Percentiles rank a stretch among this genome's conserved stretches.
phyloP scores from a whole-genome alignment of 1,140 invertebrate species.

The Meloidogyne hapla region DNA sequence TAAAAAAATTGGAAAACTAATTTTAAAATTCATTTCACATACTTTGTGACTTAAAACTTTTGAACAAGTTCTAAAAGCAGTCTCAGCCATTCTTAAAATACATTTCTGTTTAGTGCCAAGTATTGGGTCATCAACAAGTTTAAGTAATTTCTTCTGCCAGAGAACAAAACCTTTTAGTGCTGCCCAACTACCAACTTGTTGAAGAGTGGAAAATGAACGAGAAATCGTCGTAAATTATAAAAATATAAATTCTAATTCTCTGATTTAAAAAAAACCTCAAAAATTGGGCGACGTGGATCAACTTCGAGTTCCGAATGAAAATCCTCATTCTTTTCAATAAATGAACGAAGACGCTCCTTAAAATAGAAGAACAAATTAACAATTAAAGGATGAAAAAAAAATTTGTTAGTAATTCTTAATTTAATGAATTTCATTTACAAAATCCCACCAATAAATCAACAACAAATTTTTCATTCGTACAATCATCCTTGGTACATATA shows the following conservation, averaged over 20 bases:
- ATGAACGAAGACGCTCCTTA: slow-evolving; percentile 26
- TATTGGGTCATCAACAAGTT: slow-evolving; percentile 35
- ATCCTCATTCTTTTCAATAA: slow-evolving; percentile 15
- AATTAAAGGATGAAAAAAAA: no score
- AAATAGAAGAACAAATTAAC: not conserved
- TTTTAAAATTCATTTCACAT: not conserved
- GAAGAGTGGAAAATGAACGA: slow-evolving; percentile 41
- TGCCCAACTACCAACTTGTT: slow-evolving; percentile 53
- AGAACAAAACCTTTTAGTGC: slow-evolving; percentile 46
- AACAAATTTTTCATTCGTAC: not conserved
- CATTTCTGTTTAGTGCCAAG: slow-evolving; percentile 40
- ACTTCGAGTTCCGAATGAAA: slow-evolving; percentile 17
- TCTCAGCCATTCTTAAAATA: slow-evolving; percentile 41
- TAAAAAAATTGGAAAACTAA: no score
- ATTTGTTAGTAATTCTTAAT: not conserved
- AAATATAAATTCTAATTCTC: not conserved
- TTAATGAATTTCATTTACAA: not conserved
- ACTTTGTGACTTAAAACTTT: slow-evolving; percentile 36
- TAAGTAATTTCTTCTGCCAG: slow-evolving; percentile 49
- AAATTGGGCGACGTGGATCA: slow-evolving; percentile 43
- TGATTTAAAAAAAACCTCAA: slow-evolving; percentile 33
- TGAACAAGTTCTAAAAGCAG: slow-evolving; percentile 37
- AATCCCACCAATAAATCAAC: slow-evolving; percentile 36
- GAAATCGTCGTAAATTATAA: slow-evolving; percentile 28
- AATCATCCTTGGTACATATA: slow-evolving; percentile 33